Evolutionary conservation across 1,140 invertebrate genomes (phyloP).

Genomic region (Caenorhabditis tropicalis): DNA sequence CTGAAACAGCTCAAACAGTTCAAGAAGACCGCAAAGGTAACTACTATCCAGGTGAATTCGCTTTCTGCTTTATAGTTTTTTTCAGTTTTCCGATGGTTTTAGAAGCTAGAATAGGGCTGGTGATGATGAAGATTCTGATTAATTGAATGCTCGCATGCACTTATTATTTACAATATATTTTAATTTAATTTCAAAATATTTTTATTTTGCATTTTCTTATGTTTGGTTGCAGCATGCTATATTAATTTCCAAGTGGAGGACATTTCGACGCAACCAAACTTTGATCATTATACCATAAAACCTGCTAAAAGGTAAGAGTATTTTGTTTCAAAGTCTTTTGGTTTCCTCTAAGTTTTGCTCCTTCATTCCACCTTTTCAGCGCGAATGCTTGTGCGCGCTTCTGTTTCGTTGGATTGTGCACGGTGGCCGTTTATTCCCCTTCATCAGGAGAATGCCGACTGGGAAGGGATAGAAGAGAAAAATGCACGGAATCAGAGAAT

Average conservation of each 20-base stretch:
- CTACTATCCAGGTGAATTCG: conserved; percentile 45
- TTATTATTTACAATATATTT: background rate
- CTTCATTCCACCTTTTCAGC: conserved; percentile 37
- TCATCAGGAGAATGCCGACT: conserved; percentile 45
- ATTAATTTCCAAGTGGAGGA: conserved; percentile 45
- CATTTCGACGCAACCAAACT: conserved; percentile 18
- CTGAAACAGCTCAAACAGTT: background rate
- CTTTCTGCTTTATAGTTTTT: conserved; percentile 39
- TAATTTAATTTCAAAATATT: background rate
- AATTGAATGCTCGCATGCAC: conserved; percentile 3
- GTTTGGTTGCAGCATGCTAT: conserved; percentile 41
- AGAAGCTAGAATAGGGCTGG: conserved; percentile 22
- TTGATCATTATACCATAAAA: conserved; percentile 29
- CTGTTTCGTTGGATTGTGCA: conserved; percentile 49
- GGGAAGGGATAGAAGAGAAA: conserved; percentile 31
- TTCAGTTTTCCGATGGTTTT: conserved; percentile 10
- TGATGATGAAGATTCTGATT: background rate
- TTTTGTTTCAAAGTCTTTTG: background rate
- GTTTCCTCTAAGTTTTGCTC: background rate
- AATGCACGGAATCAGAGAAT: conserved; percentile 30
- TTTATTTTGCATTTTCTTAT: conserved; percentile 14
- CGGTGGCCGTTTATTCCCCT: conserved; percentile 46
- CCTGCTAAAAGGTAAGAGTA: conserved; percentile 27
- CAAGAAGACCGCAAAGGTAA: conserved; percentile 36
- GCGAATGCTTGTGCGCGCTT: conserved; percentile 51